phyloP scores from a whole-genome alignment of 2,113 vertebrate genomes.

The Turdus rufiventris region DNA sequence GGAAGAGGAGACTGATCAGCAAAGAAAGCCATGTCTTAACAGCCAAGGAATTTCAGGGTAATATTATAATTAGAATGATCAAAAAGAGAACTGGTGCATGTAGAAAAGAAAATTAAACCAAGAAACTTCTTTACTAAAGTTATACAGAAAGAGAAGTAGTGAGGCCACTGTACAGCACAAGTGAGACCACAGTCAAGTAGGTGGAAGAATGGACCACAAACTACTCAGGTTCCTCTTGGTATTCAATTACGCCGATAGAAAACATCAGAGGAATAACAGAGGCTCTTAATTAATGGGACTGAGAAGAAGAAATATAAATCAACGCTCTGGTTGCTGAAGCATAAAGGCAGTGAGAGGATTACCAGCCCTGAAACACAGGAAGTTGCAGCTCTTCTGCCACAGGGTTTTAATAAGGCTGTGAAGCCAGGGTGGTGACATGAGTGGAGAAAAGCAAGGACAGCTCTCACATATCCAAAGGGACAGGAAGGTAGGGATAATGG shows the following conservation, averaged over 20 bases:
- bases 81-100: background rate
- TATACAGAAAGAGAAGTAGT: background rate
- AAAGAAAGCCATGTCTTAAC: background rate
- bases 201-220: background rate
- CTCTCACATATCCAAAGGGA: background rate
- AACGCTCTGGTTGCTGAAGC: background rate
- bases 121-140: background rate
- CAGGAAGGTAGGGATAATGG: background rate
- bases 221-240: background rate
- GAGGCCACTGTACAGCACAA: background rate
- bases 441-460: background rate
- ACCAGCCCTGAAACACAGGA: background rate
- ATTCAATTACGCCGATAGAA: background rate
- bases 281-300: background rate
- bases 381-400: background rate
- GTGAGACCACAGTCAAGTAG: background rate
- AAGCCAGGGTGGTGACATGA: background rate
- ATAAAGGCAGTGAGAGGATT: background rate
- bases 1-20: background rate
- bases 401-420: background rate
- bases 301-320: background rate
- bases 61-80: background rate
- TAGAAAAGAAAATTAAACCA: background rate
- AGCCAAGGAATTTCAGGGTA: background rate
- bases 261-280: background rate